Base-by-base conservation (phyloP, 2,888 invertebrate genomes). In the Ctenicera cuprea region DNA sequence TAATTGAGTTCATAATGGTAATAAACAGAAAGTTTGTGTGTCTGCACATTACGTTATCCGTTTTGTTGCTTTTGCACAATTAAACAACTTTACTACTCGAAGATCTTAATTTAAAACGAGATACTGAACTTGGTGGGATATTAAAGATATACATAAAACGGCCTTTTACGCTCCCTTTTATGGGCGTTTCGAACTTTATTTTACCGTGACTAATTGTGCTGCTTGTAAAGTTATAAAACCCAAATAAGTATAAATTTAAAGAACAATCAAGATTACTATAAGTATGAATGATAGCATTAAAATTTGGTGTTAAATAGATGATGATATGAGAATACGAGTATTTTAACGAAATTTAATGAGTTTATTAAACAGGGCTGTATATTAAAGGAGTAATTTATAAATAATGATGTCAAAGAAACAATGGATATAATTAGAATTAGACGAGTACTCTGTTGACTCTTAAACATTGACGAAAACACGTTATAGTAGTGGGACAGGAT, bases 51-150 rank as follows among this genome's bases (percentile, higher is more conserved):
- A 30, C 14, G 33, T 14, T 26, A 9, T 30, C n/a, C 54, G 7
- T 54, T 54, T 54, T 30, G 54, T 54, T 54, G 54, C 54, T 54
- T 54, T 26, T 22, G 30, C 54, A 54, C 54, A 54, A 54, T 54
- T 30, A 54, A 54, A 16, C 16, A 45, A 54, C 1, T 54, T 54
- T 54, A 54, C 26, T 54, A 54, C 54, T 54, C 26, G n/a, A 22
- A 14, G 54, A 54, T 54, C 54, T 54, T 30, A 54, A 54, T 54
- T 54, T 54, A 30, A 54, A 54, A 22, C 22, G 50, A 26, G 26
- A 50, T 50, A 26, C 54, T 30, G 22, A 54, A 54, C 30, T 54
- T 14, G 12, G 54, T 12, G n/a, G 50, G 54, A 54, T 54, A 54
- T 54, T 54, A 54, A 54, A 54, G 54, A 30, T 54, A 30, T 30